A percentile compares a stretch with the other conserved stretches of the same genome.
These are phyloP conservation scores for Caerostris extrusa DNA, from an alignment of 1,140 invertebrate genomes.

Conservation along the genomic window DNA sequence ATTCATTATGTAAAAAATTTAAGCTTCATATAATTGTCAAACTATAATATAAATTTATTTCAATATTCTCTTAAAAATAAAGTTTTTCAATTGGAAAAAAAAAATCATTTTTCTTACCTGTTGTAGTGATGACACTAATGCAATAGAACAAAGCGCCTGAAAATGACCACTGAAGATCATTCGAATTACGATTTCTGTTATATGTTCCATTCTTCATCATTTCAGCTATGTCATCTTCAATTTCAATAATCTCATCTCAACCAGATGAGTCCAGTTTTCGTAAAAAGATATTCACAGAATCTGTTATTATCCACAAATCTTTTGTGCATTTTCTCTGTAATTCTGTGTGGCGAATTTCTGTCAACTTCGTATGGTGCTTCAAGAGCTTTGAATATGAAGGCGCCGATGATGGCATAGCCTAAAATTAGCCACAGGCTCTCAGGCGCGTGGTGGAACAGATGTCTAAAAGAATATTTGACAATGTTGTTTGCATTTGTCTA, in stretches of 20 bases:
- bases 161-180: slow-evolving; percentile 89
- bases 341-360: slow-evolving; percentile 78
- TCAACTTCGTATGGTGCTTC: slow-evolving; percentile 87
- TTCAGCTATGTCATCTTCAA: slow-evolving; percentile 90
- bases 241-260: slow-evolving; percentile 87
- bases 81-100: too few relatives aligned
- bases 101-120: slow-evolving; percentile 84
- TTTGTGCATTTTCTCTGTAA: slow-evolving; percentile 79
- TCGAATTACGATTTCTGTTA: slow-evolving; percentile 86
- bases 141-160: slow-evolving; percentile 90
- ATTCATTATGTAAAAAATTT: too few relatives aligned
- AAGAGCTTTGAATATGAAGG: slow-evolving; percentile 93
- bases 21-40: too few relatives aligned
- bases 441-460: slow-evolving; percentile 87
- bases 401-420: slow-evolving; percentile 96
- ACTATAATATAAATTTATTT: too few relatives aligned
- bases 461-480: slow-evolving; percentile 81
- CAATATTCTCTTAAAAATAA: too few relatives aligned
- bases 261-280: slow-evolving; percentile 87
- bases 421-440: slow-evolving; percentile 97
- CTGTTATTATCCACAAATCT: slow-evolving; percentile 88
- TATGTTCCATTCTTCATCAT: slow-evolving; percentile 89
- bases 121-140: slow-evolving; percentile 91
- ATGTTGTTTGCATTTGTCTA: slow-evolving; percentile 79
- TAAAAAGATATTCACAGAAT: slow-evolving; percentile 89